Percentiles rank a stretch among this genome's conserved stretches.
Conservation (phyloP, 2,888 invertebrate genomes). For the Lepeophtheirus nordmannii region DNA sequence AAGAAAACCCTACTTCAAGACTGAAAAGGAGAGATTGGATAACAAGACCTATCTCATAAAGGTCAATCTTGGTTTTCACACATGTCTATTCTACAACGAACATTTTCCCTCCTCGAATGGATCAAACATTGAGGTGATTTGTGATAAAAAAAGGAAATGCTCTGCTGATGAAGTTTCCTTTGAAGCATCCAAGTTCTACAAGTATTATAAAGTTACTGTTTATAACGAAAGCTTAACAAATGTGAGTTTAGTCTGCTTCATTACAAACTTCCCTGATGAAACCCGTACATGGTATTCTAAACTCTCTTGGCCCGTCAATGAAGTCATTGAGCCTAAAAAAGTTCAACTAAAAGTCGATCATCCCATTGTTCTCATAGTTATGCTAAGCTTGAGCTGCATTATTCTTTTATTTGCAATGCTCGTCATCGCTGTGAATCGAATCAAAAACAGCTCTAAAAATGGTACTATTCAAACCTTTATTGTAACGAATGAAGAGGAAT, state of each 20-base stretch:
- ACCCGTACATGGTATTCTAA: background rate
- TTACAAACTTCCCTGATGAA: background rate
- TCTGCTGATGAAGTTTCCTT: background rate
- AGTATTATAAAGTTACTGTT: background rate
- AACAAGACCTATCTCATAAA: background rate
- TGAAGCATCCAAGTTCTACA: background rate
- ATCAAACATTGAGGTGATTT: background rate
- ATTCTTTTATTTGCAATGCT: background rate
- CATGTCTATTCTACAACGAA: background rate
- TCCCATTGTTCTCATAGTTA: constrained; percentile 1
- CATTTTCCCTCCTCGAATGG: background rate
- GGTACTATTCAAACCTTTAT: background rate
- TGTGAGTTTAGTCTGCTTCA: background rate
- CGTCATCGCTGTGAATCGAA: background rate
- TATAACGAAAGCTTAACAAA: background rate
- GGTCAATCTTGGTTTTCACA: background rate
- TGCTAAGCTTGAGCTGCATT: background rate
- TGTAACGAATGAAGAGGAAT: background rate
- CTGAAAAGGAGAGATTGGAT: background rate
- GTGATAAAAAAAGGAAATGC: background rate
- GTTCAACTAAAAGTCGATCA: background rate
- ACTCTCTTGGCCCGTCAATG: background rate
- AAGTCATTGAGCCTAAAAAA: constrained; percentile 2
- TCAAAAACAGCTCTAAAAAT: background rate
- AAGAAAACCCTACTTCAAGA: background rate